Conservation (phyloP, 2,797 vertebrate species). For the Pangasius djambal region DNA sequence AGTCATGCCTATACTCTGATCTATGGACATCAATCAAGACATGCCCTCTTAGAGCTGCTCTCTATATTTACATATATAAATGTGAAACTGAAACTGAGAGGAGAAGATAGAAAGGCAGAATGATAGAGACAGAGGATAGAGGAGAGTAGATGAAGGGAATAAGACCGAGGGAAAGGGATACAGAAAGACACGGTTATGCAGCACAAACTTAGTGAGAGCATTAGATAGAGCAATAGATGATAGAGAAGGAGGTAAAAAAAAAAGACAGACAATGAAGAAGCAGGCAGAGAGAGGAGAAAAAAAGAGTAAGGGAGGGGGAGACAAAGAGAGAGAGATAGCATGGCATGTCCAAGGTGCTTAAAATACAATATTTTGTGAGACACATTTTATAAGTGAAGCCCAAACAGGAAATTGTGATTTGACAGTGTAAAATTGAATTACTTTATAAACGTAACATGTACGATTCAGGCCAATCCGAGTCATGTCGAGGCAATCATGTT, state of each 20-base stretch:
- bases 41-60: neutral
- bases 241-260: no score
- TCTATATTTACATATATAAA: neutral
- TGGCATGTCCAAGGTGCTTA: neutral
- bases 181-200: neutral
- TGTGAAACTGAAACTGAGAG: neutral
- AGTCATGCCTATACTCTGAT: neutral
- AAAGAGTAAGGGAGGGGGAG: neutral
- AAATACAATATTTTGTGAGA: neutral
- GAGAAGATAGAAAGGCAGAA: neutral
- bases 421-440: constrained; percentile 15
- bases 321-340: neutral
- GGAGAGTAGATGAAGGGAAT: neutral
- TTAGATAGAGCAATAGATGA: neutral
- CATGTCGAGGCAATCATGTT: constrained; percentile 12
- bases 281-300: neutral
- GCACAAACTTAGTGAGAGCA: neutral
- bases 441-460: neutral
- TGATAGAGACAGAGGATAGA: neutral
- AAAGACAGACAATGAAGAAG: neutral
- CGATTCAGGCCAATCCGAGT: neutral
- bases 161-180: neutral
- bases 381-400: neutral
- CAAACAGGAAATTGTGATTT: constrained; percentile 11
- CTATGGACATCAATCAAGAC: neutral